These are phyloP conservation scores for Dipodomys ordii DNA, from an alignment of 2,113 vertebrate species.

Conservation along the genomic window DNA sequence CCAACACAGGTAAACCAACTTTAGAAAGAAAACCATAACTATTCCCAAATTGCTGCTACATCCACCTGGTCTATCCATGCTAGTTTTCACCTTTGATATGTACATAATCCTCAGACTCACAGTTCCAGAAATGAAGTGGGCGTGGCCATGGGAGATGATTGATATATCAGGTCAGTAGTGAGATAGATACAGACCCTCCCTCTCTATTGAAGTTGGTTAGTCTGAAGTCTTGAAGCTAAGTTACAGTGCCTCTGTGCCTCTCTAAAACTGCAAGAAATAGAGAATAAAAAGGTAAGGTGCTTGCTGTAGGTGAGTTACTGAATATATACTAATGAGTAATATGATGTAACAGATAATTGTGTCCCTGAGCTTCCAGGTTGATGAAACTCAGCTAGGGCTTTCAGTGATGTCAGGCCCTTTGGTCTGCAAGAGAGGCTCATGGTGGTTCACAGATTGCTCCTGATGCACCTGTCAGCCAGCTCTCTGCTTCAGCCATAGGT, in stretches of 20 bases:
- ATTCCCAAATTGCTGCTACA: neutral
- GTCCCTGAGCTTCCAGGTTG: neutral
- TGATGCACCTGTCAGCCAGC: neutral
- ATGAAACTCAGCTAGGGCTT: neutral
- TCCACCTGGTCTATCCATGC: neutral
- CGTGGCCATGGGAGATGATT: neutral
- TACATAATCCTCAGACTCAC: neutral
- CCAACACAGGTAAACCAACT: neutral
- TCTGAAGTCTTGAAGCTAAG: neutral
- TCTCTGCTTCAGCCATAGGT: neutral
- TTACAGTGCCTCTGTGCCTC: neutral
- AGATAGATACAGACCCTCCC: neutral
- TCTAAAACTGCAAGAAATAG: neutral
- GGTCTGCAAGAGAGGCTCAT: neutral
- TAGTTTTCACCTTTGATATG: neutral
- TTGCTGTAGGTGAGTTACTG: neutral
- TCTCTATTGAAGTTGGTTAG: neutral
- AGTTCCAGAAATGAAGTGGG: neutral
- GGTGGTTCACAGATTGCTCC: neutral
- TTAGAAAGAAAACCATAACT: neutral
- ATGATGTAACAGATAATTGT: neutral
- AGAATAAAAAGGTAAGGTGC: neutral
- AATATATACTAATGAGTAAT: neutral
- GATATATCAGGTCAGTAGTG: neutral
- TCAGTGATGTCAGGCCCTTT: neutral